Conservation (phyloP, 2,797 vertebrate genomes). For the Enteromius mattozi region DNA sequence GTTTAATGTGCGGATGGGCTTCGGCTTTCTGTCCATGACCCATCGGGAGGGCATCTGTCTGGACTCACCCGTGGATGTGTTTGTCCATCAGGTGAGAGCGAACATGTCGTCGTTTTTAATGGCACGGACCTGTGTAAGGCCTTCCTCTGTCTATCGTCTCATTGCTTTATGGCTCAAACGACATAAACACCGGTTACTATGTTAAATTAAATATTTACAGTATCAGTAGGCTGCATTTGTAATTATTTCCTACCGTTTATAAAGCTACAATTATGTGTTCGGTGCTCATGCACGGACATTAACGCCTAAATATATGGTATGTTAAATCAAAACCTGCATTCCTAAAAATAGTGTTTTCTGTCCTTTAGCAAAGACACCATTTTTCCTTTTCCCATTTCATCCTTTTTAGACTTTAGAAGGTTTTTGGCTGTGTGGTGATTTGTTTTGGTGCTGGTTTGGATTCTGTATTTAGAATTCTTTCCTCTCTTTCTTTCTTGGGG, state of each 20-base stretch:
- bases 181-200: neutral
- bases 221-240: neutral
- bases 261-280: neutral
- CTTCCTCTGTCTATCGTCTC: neutral
- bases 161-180: neutral
- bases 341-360: neutral
- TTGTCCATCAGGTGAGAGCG: constrained; percentile 90
- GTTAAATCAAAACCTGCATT: neutral
- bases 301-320: neutral
- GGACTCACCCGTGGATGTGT: constrained; percentile 87
- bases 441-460: neutral
- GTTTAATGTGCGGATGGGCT: constrained; percentile 95
- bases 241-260: neutral
- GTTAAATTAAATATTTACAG: neutral
- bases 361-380: neutral
- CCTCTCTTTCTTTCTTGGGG: neutral
- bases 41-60: constrained; percentile 81
- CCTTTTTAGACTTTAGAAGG: neutral
- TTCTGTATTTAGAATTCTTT: neutral
- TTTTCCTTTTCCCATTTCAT: neutral
- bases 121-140: neutral
- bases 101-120: constrained; percentile 27
- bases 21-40: constrained; percentile 94
- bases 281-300: neutral
- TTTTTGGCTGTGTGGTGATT: neutral